Base-by-base conservation (phyloP, 2,888 invertebrate genomes). In the Mamestra brassicae region DNA sequence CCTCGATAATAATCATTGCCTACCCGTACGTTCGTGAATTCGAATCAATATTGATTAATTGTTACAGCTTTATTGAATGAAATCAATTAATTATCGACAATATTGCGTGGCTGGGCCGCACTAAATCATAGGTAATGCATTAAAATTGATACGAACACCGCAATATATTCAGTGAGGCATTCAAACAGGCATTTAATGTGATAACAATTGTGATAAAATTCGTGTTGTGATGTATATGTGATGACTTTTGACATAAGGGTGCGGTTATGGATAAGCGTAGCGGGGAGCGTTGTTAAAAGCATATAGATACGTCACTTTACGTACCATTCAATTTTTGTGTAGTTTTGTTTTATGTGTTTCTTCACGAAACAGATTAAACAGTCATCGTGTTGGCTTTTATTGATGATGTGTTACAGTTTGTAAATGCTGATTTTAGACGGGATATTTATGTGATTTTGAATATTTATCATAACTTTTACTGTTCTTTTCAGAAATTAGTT, bases 171-270 rank as follows among this genome's bases (percentile, higher is more conserved):
- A 87, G 76, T 82, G 62, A 83, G 79, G 85, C 87, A 83, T 89
- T 92, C 88, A 85, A 87, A 86, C 87, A 87, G 87, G 80, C 90
- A 82, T 78, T 87, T 86, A 89, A 92, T 87, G 86, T 87, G 93
- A 93, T 92, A 89, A 92, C 91, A 91, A 91, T 91, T 90, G 90
- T 88, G 93, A 93, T 93, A 92, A 91, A 89, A 90, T 90, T 90
- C 86, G 85, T 87, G 84, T 85, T 85, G 78, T 87, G 87, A 87
- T 80, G 83, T 85, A 83, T 81, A 82, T 82, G 80, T 85, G 83
- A 86, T 89, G 91, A 86, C 92, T 85, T 84, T 79, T 87, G 84
- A 87, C 71, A 61, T 80, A 36, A 50, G 4, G 54, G n/a, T 47
- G 54, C 0, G 70, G 47, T 54, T n/a, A n/a, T 36, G 4, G 38